Evolutionary conservation across 2,797 vertebrate species (phyloP), one percentile per base, ranked within the genome.

Genomic region (Neomorphus geoffroyi): DNA sequence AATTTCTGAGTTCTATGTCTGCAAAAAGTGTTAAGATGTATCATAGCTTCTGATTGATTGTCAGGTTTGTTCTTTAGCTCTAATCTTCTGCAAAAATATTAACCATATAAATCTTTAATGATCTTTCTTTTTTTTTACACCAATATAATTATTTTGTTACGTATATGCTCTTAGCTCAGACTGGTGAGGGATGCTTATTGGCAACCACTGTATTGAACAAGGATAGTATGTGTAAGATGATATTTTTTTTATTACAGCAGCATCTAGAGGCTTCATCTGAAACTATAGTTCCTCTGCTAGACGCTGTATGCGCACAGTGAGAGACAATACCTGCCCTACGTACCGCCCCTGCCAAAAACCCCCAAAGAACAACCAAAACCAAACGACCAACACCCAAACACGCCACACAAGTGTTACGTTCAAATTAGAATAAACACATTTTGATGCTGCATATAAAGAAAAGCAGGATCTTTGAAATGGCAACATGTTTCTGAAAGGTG

Each of bases 171-270:
- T 73, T 62, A 74, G 30, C 15, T 81, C 26, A 79, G 35, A 41
- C 22, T 60, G 23, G 11, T 80, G 80, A 88, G 27, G 27, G 18
- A 65, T 41, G 58, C 61, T 80, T 87, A 54, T n/a, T 82, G 64
- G n/a, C 90, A 93, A 93, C 71, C 35, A 5, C 35, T 61, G 16
- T 61, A 79, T 60, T 64, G 70, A 73, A 62, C 45, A 91, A 60
- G 30, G 13, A 67, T 23, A 27, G 7, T 26, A 32, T 18, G 19
- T 30, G 43, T 69, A n/a, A 79, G 65, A 39, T 6, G 3, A 13
- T 50, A 64, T 91, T 88, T 82, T 93, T 93, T 73, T 96, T 91
- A 93, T 91, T 95, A 95, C 33, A 96, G 92, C 94, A 96, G 48
- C 88, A 94, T 93, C 93, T 95, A 96, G 90, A 94, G 94, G 93